Base-by-base conservation (phyloP, 2,113 vertebrate genomes). In the Empidonax alnorum region DNA sequence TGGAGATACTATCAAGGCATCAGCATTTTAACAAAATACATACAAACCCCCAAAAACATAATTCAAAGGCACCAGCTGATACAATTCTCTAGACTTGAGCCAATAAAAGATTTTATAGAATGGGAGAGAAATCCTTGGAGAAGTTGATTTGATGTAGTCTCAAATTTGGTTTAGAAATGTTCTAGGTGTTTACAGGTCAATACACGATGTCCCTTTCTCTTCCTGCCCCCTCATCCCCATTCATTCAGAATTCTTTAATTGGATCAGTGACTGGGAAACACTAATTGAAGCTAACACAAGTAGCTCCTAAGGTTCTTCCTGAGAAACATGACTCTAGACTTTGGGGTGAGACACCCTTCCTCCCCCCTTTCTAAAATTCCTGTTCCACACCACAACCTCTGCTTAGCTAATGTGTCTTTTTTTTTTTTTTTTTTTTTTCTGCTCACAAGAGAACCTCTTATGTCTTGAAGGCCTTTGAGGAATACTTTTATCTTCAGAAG, bases 201-300 rank as follows among this genome's bases (percentile, higher is more conserved):
- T 56, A 58, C 2, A 4, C 55, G 15, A 52, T 72, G 37, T 41
- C 10, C 25, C 12, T 92, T 92, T 90, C 9, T 15, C 8, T 82
- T 67, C 58, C 24, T 7, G 2, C 1, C 5, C 2, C 3, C 7
- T 52, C 9, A 39, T 21, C 16, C 7, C 10, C 11, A 0, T 87
- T 74, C 5, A 56, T 91, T 87, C 33, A 75, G 42, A 89, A 52
- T 67, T 95, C 10, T 10, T 49, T 76, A 66, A 33, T 5, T 89
- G 49, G 8, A 35, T 84, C 15, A 53, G 9, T 46, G 31, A 46
- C 18, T 31, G 56, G 50, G 42, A 87, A 67, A 56, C 10, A 19
- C 42, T 19, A 74, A 71, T 69, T 62, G 47, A 63, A 77, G 9
- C 16, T 85, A 83, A 58, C 3, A 3, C n/a, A 8, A 71, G 71